A percentile compares a stretch with the other conserved stretches of the same genome.
Conservation (phyloP, 2,113 vertebrate genomes). For the Thalassarche chlororhynchos region DNA sequence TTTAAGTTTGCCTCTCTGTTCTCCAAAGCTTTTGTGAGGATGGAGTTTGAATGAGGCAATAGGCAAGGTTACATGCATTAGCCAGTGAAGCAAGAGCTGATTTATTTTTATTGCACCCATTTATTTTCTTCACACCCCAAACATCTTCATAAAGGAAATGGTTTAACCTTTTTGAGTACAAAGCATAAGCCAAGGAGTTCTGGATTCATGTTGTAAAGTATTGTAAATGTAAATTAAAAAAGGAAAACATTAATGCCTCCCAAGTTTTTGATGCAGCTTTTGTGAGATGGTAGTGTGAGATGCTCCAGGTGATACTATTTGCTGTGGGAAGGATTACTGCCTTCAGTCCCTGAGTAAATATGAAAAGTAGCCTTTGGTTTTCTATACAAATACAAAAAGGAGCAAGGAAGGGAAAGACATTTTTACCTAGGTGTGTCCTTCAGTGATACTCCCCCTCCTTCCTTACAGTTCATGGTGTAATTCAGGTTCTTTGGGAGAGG, state of each 20-base stretch:
- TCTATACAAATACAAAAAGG: background rate
- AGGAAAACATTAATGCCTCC: background rate
- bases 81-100: background rate
- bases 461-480: background rate
- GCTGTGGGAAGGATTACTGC: background rate
- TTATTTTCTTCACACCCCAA: conserved; percentile 2
- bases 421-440: background rate
- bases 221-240: background rate
- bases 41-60: background rate
- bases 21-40: background rate
- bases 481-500: background rate
- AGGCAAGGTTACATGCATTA: background rate
- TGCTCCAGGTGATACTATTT: background rate
- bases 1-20: background rate
- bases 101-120: background rate
- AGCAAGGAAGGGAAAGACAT: background rate
- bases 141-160: background rate
- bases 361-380: background rate
- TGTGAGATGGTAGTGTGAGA: background rate
- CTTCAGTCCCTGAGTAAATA: background rate
- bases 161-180: background rate
- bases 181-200: background rate
- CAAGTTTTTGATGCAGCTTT: background rate
- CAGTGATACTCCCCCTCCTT: background rate
- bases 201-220: background rate